Evolutionary conservation across 2,888 invertebrate genomes (phyloP).

Genomic region (Calliphora vomitoria): DNA sequence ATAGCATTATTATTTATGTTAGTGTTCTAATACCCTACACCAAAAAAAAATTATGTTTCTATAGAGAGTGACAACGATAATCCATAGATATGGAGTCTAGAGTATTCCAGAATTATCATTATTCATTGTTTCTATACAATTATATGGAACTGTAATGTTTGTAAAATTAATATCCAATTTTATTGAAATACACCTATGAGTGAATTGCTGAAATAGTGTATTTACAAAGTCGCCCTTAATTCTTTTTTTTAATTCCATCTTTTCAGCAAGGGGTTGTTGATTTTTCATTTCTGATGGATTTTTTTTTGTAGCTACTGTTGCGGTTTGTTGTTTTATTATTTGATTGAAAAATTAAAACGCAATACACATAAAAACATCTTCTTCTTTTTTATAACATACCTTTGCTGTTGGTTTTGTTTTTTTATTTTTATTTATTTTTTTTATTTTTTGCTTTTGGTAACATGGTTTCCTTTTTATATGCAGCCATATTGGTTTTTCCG

Average conservation of each 20-base stretch:
- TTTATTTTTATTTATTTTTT: slow-evolving; percentile 27
- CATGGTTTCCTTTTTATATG: slow-evolving; percentile 71
- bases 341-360: slow-evolving; percentile 72
- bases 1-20: no score
- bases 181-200: no score
- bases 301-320: slow-evolving; percentile 59
- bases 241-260: slow-evolving; percentile 9
- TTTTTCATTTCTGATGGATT: slow-evolving; percentile 46
- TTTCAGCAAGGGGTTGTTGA: slow-evolving; percentile 44
- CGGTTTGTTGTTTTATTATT: slow-evolving; percentile 75
- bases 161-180: no score
- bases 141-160: no score
- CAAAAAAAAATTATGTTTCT: no score
- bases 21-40: no score
- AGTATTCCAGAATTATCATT: no score
- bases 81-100: no score
- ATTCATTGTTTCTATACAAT: no score
- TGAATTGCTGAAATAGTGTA: no score
- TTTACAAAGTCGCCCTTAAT: neutral
- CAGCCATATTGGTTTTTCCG: slow-evolving; percentile 72
- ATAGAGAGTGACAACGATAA: no score
- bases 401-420: slow-evolving; percentile 49
- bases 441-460: slow-evolving; percentile 33
- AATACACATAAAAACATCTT: slow-evolving; percentile 43
- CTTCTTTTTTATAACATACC: slow-evolving; percentile 27